Evolutionary conservation across 2,888 invertebrate species (phyloP).

Genomic region (Thymelicus lineola): DNA sequence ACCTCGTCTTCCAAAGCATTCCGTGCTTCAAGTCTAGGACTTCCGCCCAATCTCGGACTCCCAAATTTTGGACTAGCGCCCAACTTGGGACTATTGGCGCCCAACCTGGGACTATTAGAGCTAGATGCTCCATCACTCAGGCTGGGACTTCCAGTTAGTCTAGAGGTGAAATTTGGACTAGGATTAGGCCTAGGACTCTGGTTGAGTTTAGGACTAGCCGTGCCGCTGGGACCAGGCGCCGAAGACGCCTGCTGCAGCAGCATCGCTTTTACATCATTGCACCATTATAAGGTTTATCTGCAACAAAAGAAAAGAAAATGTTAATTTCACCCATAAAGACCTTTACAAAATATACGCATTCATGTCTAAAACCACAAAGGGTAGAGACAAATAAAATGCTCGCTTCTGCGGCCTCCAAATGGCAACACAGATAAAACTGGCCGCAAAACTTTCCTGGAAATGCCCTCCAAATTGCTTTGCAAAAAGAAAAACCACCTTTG

Average conservation of each 20-base stretch:
- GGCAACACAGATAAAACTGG: constrained; percentile 79
- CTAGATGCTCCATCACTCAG: constrained; percentile 66
- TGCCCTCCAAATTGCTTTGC: constrained; percentile 69
- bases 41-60: constrained; percentile 76
- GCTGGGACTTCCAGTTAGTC: constrained; percentile 65
- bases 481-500: constrained; percentile 62
- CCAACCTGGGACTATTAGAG: constrained; percentile 60
- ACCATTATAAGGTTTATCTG: constrained; percentile 67
- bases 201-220: constrained; percentile 73
- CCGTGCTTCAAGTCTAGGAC: constrained; percentile 59
- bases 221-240: constrained; percentile 82
- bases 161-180: constrained; percentile 56
- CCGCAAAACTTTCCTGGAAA: constrained; percentile 72
- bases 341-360: not conserved
- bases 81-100: constrained; percentile 59
- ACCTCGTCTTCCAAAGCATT: constrained; percentile 70
- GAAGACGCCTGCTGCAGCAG: constrained; percentile 81
- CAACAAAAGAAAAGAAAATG: constrained; percentile 46
- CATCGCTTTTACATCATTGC: constrained; percentile 80
- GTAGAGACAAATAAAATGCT: constrained; percentile 57
- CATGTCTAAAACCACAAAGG: constrained; percentile 27
- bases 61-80: constrained; percentile 72
- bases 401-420: constrained; percentile 60
- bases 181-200: constrained; percentile 67
- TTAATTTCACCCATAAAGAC: constrained; percentile 1